These are phyloP conservation scores for Fragum whitleyi DNA, from an alignment of 2,888 invertebrate species.

Conservation along the genomic window DNA sequence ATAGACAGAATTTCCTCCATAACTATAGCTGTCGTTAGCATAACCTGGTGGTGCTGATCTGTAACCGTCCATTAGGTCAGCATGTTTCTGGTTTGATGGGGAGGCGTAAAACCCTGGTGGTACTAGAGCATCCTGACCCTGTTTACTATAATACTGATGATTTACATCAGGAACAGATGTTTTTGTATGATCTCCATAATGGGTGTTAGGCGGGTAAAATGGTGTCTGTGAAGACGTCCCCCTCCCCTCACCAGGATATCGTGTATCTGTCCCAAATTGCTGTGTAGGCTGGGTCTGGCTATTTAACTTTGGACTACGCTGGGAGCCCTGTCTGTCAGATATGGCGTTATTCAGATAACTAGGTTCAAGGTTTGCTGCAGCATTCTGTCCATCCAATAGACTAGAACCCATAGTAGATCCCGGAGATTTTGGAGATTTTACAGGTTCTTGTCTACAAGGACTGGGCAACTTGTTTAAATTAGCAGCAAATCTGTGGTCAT, in stretches of 20 bases:
- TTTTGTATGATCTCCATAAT: constrained; percentile 1
- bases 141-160: not conserved
- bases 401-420: not conserved
- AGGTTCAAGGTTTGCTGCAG: constrained; percentile 34
- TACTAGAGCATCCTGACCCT: not conserved
- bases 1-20: not conserved
- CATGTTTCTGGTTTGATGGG: not conserved
- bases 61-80: not conserved
- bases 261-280: not conserved
- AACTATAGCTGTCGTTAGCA: not conserved
- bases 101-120: constrained; percentile 18
- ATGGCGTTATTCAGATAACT: constrained; percentile 21
- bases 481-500: constrained; percentile 50
- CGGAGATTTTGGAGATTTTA: constrained; percentile 8
- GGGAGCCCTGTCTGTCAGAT: not conserved
- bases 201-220: constrained; percentile 25
- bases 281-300: not conserved
- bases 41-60: not conserved
- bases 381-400: constrained; percentile 20
- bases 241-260: not conserved
- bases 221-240: not conserved
- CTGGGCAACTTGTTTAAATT: constrained; percentile 48
- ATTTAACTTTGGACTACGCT: constrained; percentile 2
- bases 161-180: not conserved
- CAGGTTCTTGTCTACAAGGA: constrained; percentile 4